These are phyloP conservation scores for human DNA, from an alignment of 2,113 vertebrate species.

Conservation along the genomic window DNA sequence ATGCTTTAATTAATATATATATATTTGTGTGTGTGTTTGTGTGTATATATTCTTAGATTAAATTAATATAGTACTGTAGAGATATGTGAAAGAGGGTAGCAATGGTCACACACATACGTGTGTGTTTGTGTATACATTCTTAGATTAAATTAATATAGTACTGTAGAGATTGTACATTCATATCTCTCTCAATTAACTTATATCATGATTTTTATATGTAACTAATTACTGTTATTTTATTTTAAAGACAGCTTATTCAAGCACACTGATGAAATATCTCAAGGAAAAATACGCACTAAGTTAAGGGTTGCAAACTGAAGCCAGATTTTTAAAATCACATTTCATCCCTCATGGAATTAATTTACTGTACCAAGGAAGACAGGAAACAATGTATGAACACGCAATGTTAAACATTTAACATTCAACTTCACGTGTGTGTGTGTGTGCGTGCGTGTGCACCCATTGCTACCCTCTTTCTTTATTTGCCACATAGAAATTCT, in stretches of 20 bases:
- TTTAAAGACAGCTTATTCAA: background rate
- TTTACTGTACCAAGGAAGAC: background rate
- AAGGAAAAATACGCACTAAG: background rate
- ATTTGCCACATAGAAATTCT: background rate
- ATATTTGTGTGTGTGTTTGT: no score
- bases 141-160: background rate
- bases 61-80: background rate
- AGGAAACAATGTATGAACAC: background rate
- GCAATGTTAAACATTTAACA: background rate
- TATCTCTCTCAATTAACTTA: background rate
- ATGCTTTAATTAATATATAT: no score
- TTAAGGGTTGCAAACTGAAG: background rate
- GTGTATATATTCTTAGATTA: background rate
- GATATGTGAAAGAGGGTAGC: no score
- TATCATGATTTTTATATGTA: background rate
- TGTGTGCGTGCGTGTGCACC: no score
- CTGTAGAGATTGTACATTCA: background rate
- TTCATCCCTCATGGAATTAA: background rate
- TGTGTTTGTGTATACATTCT: no score
- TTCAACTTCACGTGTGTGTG: background rate
- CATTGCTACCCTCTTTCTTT: background rate
- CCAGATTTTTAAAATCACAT: background rate
- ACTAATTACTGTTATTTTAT: background rate
- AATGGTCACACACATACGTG: no score
- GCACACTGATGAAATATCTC: background rate